Percentiles rank a stretch among this genome's conserved stretches.
Conservation (phyloP, 2,797 vertebrate species). For the Micromesistius poutassou region DNA sequence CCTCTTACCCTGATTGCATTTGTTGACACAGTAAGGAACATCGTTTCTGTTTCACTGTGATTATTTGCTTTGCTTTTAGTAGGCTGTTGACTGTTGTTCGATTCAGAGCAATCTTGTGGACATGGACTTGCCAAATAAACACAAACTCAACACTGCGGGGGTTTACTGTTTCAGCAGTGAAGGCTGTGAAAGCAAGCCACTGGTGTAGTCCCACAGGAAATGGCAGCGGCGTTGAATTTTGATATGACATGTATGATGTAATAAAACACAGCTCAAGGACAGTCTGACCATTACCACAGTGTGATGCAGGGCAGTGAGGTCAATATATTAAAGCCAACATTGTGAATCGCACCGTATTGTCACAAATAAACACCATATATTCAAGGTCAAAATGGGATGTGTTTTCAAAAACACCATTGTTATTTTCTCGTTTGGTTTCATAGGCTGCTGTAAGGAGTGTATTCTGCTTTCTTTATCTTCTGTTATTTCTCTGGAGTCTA, state of each 20-base stretch:
- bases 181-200: constrained; percentile 36
- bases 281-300: constrained; percentile 44
- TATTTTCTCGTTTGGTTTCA: not conserved
- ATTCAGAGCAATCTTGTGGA: constrained; percentile 20
- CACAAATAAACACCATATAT: not conserved
- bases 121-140: constrained; percentile 37
- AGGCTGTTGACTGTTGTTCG: constrained; percentile 25
- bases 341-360: not conserved
- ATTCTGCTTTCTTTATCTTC: not conserved
- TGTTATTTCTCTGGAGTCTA: not conserved
- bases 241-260: constrained; percentile 36
- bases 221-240: constrained; percentile 32
- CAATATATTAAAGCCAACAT: constrained; percentile 30
- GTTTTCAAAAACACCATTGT: not conserved
- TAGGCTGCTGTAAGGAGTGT: not conserved
- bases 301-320: constrained; percentile 37
- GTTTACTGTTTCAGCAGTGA: constrained; percentile 31
- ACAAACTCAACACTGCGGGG: constrained; percentile 34
- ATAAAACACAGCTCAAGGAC: constrained; percentile 45
- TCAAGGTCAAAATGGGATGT: not conserved
- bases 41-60: constrained; percentile 25
- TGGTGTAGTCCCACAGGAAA: constrained; percentile 30
- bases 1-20: constrained; percentile 4
- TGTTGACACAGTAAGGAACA: constrained; percentile 19
- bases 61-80: constrained; percentile 25